Conservation (phyloP, 1,140 invertebrate species). For the Tetramorium simillimum region DNA sequence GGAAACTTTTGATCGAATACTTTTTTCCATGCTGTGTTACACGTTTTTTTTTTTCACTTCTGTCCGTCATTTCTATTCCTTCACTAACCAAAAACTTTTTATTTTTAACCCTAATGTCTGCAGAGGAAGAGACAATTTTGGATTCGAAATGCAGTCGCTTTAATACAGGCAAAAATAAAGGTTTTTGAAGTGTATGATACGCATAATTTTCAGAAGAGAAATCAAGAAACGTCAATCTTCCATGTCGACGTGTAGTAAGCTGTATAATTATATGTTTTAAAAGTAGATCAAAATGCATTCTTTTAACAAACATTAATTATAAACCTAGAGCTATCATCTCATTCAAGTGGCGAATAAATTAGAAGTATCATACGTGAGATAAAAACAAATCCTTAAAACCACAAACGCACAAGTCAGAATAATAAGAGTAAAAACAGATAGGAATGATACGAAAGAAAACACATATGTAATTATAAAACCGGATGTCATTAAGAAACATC, state of each 20-base stretch:
- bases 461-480: background rate
- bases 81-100: slow-evolving; percentile 8
- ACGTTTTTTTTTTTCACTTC: background rate
- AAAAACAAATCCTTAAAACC: background rate
- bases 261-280: background rate
- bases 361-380: background rate
- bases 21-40: background rate
- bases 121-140: background rate
- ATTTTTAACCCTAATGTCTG: background rate
- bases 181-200: background rate
- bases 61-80: slow-evolving; percentile 21
- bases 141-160: background rate
- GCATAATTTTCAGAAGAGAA: background rate
- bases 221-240: background rate
- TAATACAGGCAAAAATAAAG: background rate
- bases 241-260: background rate
- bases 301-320: slow-evolving; percentile 8
- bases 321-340: background rate
- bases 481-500: background rate
- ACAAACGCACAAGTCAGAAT: background rate
- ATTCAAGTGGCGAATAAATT: background rate
- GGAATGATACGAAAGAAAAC: background rate
- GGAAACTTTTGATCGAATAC: background rate
- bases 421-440: background rate
- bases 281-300: background rate